These are phyloP conservation scores for Erebia ligea DNA, from an alignment of 2,888 invertebrate species.

Conservation along the genomic window DNA sequence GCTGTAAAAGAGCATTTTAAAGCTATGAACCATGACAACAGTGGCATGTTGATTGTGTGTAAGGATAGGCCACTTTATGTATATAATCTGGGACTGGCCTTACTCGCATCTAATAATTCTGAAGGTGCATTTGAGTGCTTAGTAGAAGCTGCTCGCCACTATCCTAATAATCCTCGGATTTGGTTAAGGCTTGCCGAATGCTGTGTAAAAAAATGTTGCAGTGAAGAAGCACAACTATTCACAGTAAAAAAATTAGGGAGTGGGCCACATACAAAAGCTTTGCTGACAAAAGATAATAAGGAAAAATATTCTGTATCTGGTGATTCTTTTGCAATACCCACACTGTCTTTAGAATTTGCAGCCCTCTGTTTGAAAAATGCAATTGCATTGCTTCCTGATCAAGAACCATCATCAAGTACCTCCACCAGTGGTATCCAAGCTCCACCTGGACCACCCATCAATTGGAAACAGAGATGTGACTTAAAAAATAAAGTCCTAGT, in stretches of 20 bases:
- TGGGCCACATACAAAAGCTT: conserved; percentile 71
- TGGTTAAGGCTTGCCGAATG: conserved; percentile 98
- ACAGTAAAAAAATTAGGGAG: conserved; percentile 74
- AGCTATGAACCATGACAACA: conserved; percentile 71
- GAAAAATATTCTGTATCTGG: conserved; percentile 78
- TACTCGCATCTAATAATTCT: conserved; percentile 91
- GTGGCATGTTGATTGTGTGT: conserved; percentile 68
- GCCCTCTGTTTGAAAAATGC: conserved; percentile 94
- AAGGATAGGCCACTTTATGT: conserved; percentile 85
- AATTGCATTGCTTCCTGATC: conserved; percentile 86
- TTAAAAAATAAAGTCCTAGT: conserved; percentile 87
- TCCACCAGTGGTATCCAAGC: conserved; percentile 68
- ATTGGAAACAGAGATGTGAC: conserved; percentile 83
- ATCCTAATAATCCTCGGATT: conserved; percentile 93
- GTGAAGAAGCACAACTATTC: conserved; percentile 76
- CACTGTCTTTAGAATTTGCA: conserved; percentile 95
- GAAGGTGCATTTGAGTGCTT: conserved; percentile 95
- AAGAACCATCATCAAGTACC: conserved; percentile 68
- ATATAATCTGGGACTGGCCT: conserved; percentile 92
- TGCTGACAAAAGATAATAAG: conserved; percentile 67
- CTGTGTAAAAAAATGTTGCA: conserved; percentile 88
- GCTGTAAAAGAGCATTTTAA: conserved; percentile 89
- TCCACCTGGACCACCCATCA: conserved; percentile 85
- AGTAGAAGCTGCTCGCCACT: conserved; percentile 92
- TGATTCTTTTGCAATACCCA: conserved; percentile 93